phyloP scores from a whole-genome alignment of 2,113 vertebrate species.

The Australoheros scitulus region DNA sequence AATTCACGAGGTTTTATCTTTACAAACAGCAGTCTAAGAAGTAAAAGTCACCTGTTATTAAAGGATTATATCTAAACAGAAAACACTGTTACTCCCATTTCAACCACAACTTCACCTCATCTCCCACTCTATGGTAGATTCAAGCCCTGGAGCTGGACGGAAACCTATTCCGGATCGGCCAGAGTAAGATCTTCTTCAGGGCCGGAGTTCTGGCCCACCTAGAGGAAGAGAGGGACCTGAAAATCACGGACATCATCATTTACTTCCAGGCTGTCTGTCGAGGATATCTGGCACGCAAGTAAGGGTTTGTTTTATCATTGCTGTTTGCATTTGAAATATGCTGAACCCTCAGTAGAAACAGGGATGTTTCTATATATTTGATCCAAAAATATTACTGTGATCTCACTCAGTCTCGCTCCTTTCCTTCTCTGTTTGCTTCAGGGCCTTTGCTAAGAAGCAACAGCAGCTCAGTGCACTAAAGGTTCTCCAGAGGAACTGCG shows the following conservation, averaged over 20 bases:
- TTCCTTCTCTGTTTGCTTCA: slow-evolving; percentile 51
- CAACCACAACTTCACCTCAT: neutral
- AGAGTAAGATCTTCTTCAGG: slow-evolving; percentile 99
- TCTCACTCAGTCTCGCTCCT: neutral
- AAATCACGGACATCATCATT: slow-evolving; percentile 98
- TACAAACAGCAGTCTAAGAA: neutral
- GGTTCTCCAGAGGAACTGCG: slow-evolving; percentile 97
- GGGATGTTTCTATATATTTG: neutral
- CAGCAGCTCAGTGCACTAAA: slow-evolving; percentile 96
- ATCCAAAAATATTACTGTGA: neutral
- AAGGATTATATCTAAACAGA: neutral
- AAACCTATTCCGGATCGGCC: slow-evolving; percentile 95
- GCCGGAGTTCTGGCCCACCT: slow-evolving; percentile 96
- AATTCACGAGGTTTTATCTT: neutral
- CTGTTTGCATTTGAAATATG: neutral
- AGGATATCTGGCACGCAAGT: slow-evolving; percentile 97
- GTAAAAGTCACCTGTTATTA: neutral
- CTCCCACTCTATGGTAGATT: slow-evolving; percentile 80
- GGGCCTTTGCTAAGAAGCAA: slow-evolving; percentile 97
- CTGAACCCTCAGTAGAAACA: neutral
- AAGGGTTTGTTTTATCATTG: slow-evolving; percentile 41
- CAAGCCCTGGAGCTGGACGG: slow-evolving; percentile 94
- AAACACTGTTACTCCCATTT: neutral
- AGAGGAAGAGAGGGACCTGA: slow-evolving; percentile 96
- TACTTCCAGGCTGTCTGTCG: slow-evolving; percentile 97